A percentile compares a stretch with the other conserved stretches of the same genome.
phyloP scores from a whole-genome alignment of 2,113 vertebrate genomes.

The Acanthochromis polyacanthus region DNA sequence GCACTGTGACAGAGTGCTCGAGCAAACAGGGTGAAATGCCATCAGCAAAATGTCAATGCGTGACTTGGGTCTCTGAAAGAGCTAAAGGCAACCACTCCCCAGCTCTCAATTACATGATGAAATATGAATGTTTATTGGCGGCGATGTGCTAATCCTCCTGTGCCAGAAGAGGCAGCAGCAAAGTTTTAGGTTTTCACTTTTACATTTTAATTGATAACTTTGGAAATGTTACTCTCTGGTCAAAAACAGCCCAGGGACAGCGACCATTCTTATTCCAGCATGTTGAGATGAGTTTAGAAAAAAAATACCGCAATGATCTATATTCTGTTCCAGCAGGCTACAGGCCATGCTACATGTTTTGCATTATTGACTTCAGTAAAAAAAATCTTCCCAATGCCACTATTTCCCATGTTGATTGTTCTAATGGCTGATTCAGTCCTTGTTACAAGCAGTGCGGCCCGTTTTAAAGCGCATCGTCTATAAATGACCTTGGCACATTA shows the following conservation, averaged over 20 bases:
- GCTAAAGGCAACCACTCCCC: conserved; percentile 49
- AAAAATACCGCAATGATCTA: conserved; percentile 42
- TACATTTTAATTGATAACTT: conserved; percentile 17
- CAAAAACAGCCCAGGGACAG: conserved; percentile 26
- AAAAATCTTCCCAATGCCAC: conserved; percentile 30
- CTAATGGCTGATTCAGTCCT: conserved; percentile 47
- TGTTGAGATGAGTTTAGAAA: conserved; percentile 29
- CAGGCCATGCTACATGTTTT: conserved; percentile 46
- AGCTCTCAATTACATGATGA: conserved; percentile 65
- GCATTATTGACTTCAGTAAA: conserved; percentile 70
- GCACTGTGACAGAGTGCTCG: conserved; percentile 61
- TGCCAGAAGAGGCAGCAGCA: not conserved
- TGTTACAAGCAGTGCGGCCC: conserved; percentile 41
- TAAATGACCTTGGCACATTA: conserved; percentile 68
- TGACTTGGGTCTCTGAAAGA: conserved; percentile 69
- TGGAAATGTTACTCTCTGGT: conserved; percentile 19
- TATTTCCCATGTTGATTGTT: conserved; percentile 56
- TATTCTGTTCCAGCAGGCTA: conserved; percentile 40
- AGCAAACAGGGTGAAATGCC: conserved; percentile 69
- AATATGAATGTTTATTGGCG: conserved; percentile 55
- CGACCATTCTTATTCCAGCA: conserved; percentile 8
- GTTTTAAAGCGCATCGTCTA: conserved; percentile 58
- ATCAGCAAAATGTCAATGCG: conserved; percentile 77
- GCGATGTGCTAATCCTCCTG: conserved; percentile 43
- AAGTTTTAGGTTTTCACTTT: conserved; percentile 30